phyloP scores from a whole-genome alignment of 2,888 invertebrate species.

The Drosophila affinis region DNA sequence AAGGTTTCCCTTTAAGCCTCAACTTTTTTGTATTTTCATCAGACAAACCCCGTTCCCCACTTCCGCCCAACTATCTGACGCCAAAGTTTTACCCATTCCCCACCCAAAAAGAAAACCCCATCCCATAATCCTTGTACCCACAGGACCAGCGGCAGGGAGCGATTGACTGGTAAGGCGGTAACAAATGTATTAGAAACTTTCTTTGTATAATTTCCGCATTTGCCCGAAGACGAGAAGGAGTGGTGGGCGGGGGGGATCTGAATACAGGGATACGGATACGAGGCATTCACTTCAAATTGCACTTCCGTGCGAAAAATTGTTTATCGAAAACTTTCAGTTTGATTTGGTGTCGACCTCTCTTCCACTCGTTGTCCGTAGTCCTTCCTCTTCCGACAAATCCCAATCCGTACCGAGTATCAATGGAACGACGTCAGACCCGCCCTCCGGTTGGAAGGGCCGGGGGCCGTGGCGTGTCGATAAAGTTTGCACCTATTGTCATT shows the following conservation, averaged over 20 bases:
- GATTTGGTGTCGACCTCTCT: conserved; percentile 13
- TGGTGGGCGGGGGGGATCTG: too few species aligned
- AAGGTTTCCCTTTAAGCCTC: too few species aligned
- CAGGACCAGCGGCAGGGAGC: conserved; percentile 45
- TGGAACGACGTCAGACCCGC: conserved; percentile 55
- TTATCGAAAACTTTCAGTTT: conserved; percentile 71
- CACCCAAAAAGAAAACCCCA: background rate
- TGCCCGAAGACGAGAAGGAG: conserved; percentile 13
- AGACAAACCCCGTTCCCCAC: background rate
- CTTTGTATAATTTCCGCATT: conserved; percentile 76
- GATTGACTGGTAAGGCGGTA: conserved; percentile 66
- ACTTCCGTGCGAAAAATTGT: conserved; percentile 79
- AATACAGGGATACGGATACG: conserved; percentile 20
- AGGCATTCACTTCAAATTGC: conserved; percentile 75
- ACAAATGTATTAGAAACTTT: conserved; percentile 77
- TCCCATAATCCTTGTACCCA: conserved; percentile 14
- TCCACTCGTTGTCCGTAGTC: too few species aligned
- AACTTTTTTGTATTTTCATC: too few species aligned
- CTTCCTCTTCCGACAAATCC: background rate
- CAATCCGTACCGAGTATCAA: conserved; percentile 30
- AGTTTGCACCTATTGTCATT: conserved; percentile 77
- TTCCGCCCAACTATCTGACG: conserved; percentile 50
- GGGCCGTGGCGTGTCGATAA: conserved; percentile 53
- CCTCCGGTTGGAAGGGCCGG: background rate
- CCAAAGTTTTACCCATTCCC: conserved; percentile 40